These are phyloP conservation scores for Plemyria rubiginata DNA, from an alignment of 2,888 invertebrate genomes.

Conservation along the genomic window DNA sequence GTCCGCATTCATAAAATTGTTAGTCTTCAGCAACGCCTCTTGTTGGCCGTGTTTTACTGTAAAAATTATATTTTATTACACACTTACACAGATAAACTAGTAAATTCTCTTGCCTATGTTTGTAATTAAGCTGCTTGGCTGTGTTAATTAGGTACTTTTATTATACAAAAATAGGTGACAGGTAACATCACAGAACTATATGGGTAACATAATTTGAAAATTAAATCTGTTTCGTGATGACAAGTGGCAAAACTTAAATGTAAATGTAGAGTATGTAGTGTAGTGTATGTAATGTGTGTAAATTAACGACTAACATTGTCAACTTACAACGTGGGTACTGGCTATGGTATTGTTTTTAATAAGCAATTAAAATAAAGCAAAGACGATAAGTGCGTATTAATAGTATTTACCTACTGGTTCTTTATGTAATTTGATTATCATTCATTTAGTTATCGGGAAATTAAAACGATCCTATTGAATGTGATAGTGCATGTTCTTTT, in stretches of 20 bases:
- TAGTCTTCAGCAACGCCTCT: slow-evolving; percentile 22
- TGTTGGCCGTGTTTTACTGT: slow-evolving; percentile 11
- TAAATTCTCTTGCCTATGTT: slow-evolving; percentile 22
- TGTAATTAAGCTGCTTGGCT: slow-evolving; percentile 8
- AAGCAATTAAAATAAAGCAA: neutral
- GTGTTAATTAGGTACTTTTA: slow-evolving; percentile 3
- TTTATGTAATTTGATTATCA: slow-evolving; percentile 31
- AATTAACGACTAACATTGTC: slow-evolving; percentile 1
- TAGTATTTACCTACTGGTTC: slow-evolving; percentile 1
- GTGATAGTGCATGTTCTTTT: slow-evolving; percentile 50
- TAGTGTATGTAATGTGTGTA: too few species aligned
- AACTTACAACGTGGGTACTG: neutral
- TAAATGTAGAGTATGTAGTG: too few species aligned
- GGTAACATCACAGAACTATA: too few species aligned
- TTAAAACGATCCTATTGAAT: slow-evolving; percentile 27
- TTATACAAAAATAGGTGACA: slow-evolving; percentile 16
- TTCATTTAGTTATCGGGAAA: slow-evolving; percentile 28
- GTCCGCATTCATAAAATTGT: slow-evolving; percentile 24
- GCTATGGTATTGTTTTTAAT: neutral
- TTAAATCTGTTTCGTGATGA: slow-evolving; percentile 27
- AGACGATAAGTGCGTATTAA: slow-evolving; percentile 15
- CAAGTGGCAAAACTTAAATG: slow-evolving; percentile 20
- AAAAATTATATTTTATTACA: slow-evolving; percentile 1
- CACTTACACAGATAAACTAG: slow-evolving; percentile 15
- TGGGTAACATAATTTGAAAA: too few species aligned